phyloP scores from a whole-genome alignment of 1,140 invertebrate species.

The Meloidogyne chitwoodi region DNA sequence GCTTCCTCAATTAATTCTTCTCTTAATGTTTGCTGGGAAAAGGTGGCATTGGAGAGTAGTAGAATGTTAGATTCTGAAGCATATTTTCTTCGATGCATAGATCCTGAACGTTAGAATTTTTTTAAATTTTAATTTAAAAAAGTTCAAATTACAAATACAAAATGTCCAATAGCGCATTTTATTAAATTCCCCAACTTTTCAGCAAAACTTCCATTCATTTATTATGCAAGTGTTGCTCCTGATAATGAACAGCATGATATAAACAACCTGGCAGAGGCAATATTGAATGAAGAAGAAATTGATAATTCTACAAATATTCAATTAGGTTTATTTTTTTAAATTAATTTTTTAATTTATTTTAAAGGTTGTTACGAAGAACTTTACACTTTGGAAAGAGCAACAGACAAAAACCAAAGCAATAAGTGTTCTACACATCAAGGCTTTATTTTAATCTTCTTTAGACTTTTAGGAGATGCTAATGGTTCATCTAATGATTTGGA shows the following conservation, averaged over 20 bases:
- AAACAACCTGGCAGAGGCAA: neutral
- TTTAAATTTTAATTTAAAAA: neutral
- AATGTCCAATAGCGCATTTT: neutral
- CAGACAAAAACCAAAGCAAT: neutral
- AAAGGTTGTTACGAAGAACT: conserved; percentile 51
- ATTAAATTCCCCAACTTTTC: no score
- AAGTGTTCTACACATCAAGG: conserved; percentile 40
- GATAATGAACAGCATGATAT: neutral
- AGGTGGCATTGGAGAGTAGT: neutral
- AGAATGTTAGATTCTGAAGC: conserved; percentile 30
- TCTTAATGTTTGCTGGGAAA: neutral
- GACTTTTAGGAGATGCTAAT: conserved; percentile 39
- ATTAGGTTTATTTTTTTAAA: conserved; percentile 6
- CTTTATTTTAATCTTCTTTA: conserved; percentile 51
- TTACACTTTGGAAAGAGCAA: conserved; percentile 38
- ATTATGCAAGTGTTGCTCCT: conserved; percentile 39
- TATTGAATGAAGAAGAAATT: neutral
- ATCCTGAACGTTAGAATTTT: conserved; percentile 44
- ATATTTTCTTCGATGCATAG: conserved; percentile 51
- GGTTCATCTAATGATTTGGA: conserved; percentile 26
- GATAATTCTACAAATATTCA: conserved; percentile 5
- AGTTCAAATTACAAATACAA: no score
- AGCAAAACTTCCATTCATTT: conserved; percentile 53
- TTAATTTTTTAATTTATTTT: conserved; percentile 16
- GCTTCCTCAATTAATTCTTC: neutral